A percentile compares a stretch with the other conserved stretches of the same genome.
Conservation (phyloP, 2,113 vertebrate species). For the Australoheros scitulus region DNA sequence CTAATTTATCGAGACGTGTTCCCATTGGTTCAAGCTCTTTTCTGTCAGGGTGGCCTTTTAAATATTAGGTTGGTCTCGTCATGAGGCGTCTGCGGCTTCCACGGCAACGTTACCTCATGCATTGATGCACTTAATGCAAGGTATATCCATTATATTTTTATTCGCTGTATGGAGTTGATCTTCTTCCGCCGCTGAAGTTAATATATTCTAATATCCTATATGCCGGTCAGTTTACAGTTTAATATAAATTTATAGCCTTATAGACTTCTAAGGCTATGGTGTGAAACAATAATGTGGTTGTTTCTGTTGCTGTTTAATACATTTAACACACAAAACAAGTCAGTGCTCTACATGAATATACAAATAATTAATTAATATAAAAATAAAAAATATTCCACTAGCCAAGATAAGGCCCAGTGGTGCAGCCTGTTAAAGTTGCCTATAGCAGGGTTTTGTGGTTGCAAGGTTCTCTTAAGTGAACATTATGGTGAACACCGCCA, state of each 20-base stretch:
- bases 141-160: background rate
- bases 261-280: background rate
- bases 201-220: background rate
- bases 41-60: conserved; percentile 55
- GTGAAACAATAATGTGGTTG: background rate
- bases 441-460: conserved; percentile 1
- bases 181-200: background rate
- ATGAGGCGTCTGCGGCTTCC: conserved; percentile 78
- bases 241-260: background rate
- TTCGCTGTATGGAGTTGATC: background rate
- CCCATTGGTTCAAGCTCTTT: conserved; percentile 64
- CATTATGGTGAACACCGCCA: conserved; percentile 45
- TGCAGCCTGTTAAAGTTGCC: background rate
- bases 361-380: background rate
- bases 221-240: background rate
- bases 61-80: conserved; percentile 62
- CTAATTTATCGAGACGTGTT: background rate
- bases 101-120: conserved; percentile 73
- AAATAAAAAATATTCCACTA: background rate
- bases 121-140: conserved; percentile 1
- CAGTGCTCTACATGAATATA: accelerated
- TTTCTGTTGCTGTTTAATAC: background rate
- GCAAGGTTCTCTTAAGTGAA: background rate
- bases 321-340: background rate
- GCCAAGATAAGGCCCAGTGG: accelerated